A percentile compares a stretch with the other conserved stretches of the same genome.
These are phyloP conservation scores for Anadara kagoshimensis DNA, from an alignment of 1,140 invertebrate genomes.

Conservation along the genomic window DNA sequence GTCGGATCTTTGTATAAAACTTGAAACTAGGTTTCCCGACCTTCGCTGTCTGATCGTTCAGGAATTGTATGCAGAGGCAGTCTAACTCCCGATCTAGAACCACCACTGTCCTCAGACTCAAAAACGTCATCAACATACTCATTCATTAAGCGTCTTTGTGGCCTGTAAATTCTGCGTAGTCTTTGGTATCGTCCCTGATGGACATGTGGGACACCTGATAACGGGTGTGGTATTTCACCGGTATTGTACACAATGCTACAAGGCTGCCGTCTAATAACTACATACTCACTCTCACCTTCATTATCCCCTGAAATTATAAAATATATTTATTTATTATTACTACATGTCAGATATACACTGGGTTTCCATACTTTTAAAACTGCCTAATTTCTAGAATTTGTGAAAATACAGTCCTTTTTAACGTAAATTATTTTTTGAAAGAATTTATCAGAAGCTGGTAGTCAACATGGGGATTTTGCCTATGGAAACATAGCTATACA, in stretches of 20 bases:
- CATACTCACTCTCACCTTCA: constrained; percentile 54
- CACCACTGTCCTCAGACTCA: constrained; percentile 58
- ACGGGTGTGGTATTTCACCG: constrained; percentile 12
- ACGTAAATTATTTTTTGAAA: too few species aligned
- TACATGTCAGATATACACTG: too few species aligned
- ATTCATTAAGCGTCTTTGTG: constrained; percentile 55
- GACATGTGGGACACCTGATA: constrained; percentile 22
- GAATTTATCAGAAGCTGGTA: too few species aligned
- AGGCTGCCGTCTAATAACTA: constrained; percentile 43
- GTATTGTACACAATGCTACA: not conserved
- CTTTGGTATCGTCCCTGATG: constrained; percentile 19
- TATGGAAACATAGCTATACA: too few species aligned
- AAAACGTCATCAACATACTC: constrained; percentile 65
- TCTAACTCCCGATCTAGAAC: constrained; percentile 40
- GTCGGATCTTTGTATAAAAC: too few species aligned
- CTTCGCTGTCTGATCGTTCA: constrained; percentile 43
- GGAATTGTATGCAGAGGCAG: constrained; percentile 47
- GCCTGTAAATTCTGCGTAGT: constrained; percentile 43
- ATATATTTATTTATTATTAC: too few species aligned
- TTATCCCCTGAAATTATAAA: constrained; percentile 33
- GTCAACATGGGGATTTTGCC: too few species aligned
- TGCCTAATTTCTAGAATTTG: too few species aligned
- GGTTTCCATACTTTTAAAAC: too few species aligned
- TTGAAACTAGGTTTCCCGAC: too few species aligned
- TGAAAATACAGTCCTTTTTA: too few species aligned